A percentile compares a stretch with the other conserved stretches of the same genome.
Evolutionary conservation across 2,888 invertebrate genomes (phyloP).

Genomic region (Melieria crassipennis): DNA sequence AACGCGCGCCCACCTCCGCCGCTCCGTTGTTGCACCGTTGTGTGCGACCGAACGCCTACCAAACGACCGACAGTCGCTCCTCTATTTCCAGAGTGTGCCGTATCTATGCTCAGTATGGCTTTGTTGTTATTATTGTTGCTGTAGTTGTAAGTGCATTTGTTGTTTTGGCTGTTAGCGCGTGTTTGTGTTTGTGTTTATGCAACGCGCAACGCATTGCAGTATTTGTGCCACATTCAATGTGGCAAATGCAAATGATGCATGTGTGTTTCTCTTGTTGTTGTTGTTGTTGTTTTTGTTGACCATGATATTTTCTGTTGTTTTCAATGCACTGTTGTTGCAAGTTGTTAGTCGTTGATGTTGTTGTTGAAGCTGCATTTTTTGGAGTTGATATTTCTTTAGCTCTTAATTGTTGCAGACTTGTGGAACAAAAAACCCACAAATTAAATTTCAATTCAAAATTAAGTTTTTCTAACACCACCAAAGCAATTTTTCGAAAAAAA

Average conservation of each 20-base stretch:
- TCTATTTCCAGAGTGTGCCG: neutral
- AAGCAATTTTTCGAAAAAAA: too few species aligned
- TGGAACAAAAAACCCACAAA: too few species aligned
- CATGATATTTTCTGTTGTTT: slow-evolving; percentile 10
- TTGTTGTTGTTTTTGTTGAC: slow-evolving; percentile 32
- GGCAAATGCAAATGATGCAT: slow-evolving; percentile 36
- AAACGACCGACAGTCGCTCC: slow-evolving; percentile 6
- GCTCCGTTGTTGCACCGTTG: slow-evolving; percentile 41
- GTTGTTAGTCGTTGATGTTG: neutral
- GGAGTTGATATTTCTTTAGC: neutral
- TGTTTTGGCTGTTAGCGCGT: slow-evolving; percentile 37
- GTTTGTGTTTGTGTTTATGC: neutral
- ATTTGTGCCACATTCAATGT: slow-evolving; percentile 44
- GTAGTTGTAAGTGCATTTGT: slow-evolving; percentile 13
- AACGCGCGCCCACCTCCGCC: slow-evolving; percentile 53
- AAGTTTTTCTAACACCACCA: too few species aligned
- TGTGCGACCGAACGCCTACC: slow-evolving; percentile 24
- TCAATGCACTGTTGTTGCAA: neutral
- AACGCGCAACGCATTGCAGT: slow-evolving; percentile 16
- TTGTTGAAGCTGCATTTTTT: neutral
- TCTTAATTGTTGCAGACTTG: neutral
- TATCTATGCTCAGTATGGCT: neutral
- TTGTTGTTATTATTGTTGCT: slow-evolving; percentile 5
- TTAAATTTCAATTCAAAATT: too few species aligned
- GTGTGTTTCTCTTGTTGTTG: slow-evolving; percentile 40